A percentile compares a stretch with the other conserved stretches of the same genome.
phyloP scores from a whole-genome alignment of 1,140 invertebrate genomes.

The Ectropis grisescens region DNA sequence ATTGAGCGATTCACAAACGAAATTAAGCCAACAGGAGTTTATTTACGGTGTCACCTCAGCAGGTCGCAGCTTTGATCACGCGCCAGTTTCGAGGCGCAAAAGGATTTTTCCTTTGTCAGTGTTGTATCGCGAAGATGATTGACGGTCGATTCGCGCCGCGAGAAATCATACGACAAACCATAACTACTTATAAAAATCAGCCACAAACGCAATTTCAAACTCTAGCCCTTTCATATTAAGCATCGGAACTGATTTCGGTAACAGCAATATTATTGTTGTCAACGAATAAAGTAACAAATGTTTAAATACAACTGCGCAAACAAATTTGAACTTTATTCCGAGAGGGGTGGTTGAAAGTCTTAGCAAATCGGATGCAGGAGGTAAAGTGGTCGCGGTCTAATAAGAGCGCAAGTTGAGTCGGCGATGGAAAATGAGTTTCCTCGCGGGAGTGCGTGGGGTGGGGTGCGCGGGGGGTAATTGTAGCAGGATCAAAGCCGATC shows the following conservation, averaged over 20 bases:
- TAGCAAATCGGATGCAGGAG: neutral
- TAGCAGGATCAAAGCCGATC: conserved; percentile 40
- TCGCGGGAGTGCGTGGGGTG: conserved; percentile 31
- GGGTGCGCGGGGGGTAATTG: conserved; percentile 28
- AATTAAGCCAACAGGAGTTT: conserved; percentile 50
- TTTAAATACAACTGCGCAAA: neutral
- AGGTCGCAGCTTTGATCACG: conserved; percentile 42
- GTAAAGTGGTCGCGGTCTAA: conserved; percentile 25
- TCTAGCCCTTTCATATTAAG: neutral
- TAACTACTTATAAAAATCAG: no score
- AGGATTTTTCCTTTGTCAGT: conserved; percentile 65
- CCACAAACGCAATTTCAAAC: neutral
- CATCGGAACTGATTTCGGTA: no score
- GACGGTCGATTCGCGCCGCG: conserved; percentile 47
- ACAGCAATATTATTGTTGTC: conserved; percentile 1
- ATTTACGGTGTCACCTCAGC: conserved; percentile 33
- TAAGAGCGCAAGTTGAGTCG: conserved; percentile 45
- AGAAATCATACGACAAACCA: conserved; percentile 24
- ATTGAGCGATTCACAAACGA: conserved; percentile 4
- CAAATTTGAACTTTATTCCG: conserved; percentile 1
- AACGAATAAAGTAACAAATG: conserved; percentile 1
- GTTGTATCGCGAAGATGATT: conserved; percentile 48
- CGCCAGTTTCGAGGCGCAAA: conserved; percentile 36
- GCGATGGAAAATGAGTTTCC: conserved; percentile 65
- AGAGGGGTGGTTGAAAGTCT: neutral